Evolutionary conservation across 2,888 invertebrate genomes (phyloP), one percentile per base, ranked within the genome.

Genomic region (Calameuta idolon): DNA sequence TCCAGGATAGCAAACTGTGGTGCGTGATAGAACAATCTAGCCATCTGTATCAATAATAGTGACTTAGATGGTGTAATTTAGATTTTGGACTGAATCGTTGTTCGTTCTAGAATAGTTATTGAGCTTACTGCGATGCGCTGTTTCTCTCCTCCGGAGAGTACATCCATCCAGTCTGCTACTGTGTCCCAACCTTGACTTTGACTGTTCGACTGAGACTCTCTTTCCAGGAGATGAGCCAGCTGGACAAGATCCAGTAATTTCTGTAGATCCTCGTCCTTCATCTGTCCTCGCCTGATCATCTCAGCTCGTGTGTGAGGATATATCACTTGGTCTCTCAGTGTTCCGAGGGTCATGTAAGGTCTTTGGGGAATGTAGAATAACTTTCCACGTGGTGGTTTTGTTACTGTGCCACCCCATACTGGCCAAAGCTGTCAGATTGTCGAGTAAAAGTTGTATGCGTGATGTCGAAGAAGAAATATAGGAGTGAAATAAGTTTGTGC

Each of bases 1-100:
- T 99, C 99, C 85, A 99, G 93, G 87, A 99, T 99, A 15, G 99
- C 99, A 93, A 99, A 99, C 92, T 99, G 98, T 0, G 99, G 99
- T 90, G 95, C 95, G 92, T 99, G 98, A 93, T 99, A 99, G 93
- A 99, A 98, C 82, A 99, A 93, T 30, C 99, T 94, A 23, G 99
- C 98, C 99, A 99, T 99, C 94, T 96, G 89, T 1, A 89, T 1
- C 80, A 81, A 75, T 30, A 80, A 78, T 73, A 75, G 73, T 77
- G 15, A 75, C 74, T 15, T 34, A 69, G 71, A 34, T 55, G 71
- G 23, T 35, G 71, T 33, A 69, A 73, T 75, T 15, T 15, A 15
- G 4, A 40, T 15, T 40, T 12, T 15, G 12, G 5, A 40, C 37
- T n/a, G 2, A 15, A 69, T 4, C 15, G 15, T n/a, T 15, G 35